These are phyloP conservation scores for Calosoma granatense DNA, from an alignment of 1,140 invertebrate genomes.

Conservation along the genomic window DNA sequence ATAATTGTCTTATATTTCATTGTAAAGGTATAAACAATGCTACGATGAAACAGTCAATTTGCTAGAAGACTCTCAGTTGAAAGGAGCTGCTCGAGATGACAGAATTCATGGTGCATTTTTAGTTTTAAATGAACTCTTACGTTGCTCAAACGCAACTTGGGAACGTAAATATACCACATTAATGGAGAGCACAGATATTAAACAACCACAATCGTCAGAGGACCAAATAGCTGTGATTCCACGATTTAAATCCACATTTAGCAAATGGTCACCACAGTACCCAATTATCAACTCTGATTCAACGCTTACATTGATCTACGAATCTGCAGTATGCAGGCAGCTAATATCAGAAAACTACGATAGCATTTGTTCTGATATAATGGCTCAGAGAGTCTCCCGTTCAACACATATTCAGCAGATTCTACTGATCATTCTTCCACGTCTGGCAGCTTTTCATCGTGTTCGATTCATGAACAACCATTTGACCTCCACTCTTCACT, in stretches of 20 bases:
- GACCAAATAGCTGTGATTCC: constrained; percentile 19
- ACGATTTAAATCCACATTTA: constrained; percentile 26
- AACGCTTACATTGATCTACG: constrained; percentile 49
- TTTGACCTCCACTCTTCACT: constrained; percentile 63
- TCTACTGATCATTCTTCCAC: constrained; percentile 79
- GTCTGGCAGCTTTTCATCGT: constrained; percentile 86
- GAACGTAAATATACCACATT: constrained; percentile 71
- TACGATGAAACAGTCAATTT: constrained; percentile 78
- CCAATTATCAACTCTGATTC: constrained; percentile 34
- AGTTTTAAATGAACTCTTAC: constrained; percentile 87
- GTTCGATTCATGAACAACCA: constrained; percentile 71
- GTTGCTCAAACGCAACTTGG: constrained; percentile 85
- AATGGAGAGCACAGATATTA: constrained; percentile 38
- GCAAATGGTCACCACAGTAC: constrained; percentile 42
- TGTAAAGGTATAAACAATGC: constrained; percentile 61
- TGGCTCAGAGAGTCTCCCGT: constrained; percentile 64
- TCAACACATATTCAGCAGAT: constrained; percentile 79
- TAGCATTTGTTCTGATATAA: constrained; percentile 68
- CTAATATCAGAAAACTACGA: constrained; percentile 78
- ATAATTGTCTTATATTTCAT: constrained; percentile 2
- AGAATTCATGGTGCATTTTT: constrained; percentile 86
- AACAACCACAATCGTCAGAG: constrained; percentile 13
- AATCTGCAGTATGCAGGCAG: constrained; percentile 78
- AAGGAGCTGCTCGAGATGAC: constrained; percentile 76
- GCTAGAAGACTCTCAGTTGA: constrained; percentile 60